Base-by-base conservation (phyloP, 2,888 invertebrate species). In the Acleris literana region DNA sequence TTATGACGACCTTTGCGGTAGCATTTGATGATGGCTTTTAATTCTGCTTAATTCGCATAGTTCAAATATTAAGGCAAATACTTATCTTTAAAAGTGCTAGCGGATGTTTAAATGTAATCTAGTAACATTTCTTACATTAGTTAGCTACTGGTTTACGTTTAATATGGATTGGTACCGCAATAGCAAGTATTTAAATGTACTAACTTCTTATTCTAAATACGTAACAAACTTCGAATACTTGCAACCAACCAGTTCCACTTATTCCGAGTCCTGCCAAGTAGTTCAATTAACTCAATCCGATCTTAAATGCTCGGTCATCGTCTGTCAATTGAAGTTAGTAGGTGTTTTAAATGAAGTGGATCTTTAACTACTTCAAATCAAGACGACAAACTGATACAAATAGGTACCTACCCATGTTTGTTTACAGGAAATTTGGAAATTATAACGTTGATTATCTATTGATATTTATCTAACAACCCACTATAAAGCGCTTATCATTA, bases 121-220 rank as follows among this genome's bases (percentile, higher is more conserved):
- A 13, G 39, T 13, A 13, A 33, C 33, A 33, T 53, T 33, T 25
- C 29, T 53, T 17, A 53, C 33, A 33, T 33, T 11, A 33, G 11
- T 54, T 18, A 39, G 54, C 13, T 39, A 5, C 17, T 11, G 7
- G 13, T 39, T 33, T 54, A 5, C 5, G 16, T 6, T 55, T 4
- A 39, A 20, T 20, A 55, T 49, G 20, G 43, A 59, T 25, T 29
- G 64, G 25, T 1, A 55, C n/a, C 22, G 53, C 49, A 64, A 64
- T 53, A 54, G 54, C 63, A 63, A 29, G 51, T 51, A 65, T 65
- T 56, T 52, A 62, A 65, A 62, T 62, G 39, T n/a, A 16, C 20
- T 43, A 29, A 62, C 55, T 56, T 33, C 56, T 63, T 57, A 57
- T 66, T 63, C 56, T 20, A 56, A 54, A 59, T 64, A 58, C 16